Base-by-base conservation (phyloP, 2,113 vertebrate species). In the Pimephales promelas region DNA sequence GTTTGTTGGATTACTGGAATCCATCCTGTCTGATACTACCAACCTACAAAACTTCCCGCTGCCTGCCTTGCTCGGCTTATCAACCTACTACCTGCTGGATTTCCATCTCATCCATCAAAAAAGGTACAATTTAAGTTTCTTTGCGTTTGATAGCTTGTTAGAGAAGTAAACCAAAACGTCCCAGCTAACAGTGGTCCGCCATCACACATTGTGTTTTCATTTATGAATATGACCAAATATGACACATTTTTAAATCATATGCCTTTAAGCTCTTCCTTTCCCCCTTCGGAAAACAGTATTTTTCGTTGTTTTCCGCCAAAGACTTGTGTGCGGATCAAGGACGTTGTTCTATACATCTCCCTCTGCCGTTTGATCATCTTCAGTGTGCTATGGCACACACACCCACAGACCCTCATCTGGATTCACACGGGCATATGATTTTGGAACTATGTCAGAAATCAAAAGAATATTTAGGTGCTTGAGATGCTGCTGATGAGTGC, bases 391-490 rank as follows among this genome's bases (percentile, higher is more conserved):
- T 78, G 56, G 40, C 77, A 64, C 40, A 20, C 9, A 3, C 77
- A 28, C 77, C 16, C 77, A 79, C 18, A 3, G n/a, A 49, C 9
- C 43, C 24, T 64, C 59, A 47, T 79, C 59, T 79, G 40, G 24
- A 31, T 79, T 64, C 56, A 61, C 14, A 79, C 14, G 26, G n/a
- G 76, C 76, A 62, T 59, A 49, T 22, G 59, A 49, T 79, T 79
- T 79, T 79, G 59, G 59, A 83, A 66, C 36, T 52, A 52, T 34
- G 56, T 54, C 66, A 83, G 54, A 79, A 83, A 83, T 83, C 73
- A 68, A 83, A 83, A 68, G 82, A 83, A 83, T 83, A 83, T 83
- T 83, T 83, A 68, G 76, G 34, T 54, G 28, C n/a, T 66, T 66
- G 45, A 83, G 73, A 77, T 64, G 76, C 34, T 52, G 78, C 24